Evolutionary conservation across 2,888 invertebrate genomes (phyloP).

Genomic region (Sinodicranocentrus sp.): DNA sequence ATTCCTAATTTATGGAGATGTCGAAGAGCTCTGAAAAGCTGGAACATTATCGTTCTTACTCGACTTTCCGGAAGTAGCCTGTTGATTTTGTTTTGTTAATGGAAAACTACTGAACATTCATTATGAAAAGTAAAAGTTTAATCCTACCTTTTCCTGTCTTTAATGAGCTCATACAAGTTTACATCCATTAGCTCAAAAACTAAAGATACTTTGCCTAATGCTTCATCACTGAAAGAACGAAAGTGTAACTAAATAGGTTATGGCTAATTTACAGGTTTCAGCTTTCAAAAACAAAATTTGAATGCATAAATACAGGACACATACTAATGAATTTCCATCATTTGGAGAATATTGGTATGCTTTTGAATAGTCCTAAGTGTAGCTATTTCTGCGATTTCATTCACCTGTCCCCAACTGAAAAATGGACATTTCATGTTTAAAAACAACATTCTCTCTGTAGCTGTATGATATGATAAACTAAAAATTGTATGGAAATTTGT

Average conservation of each 20-base stretch:
- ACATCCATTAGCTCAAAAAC: slow-evolving; percentile 86
- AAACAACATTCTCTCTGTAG: not conserved
- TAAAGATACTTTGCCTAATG: slow-evolving; percentile 82
- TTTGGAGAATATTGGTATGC: slow-evolving; percentile 83
- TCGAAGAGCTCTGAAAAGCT: slow-evolving; percentile 82
- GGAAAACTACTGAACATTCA: too few relatives aligned
- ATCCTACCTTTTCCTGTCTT: slow-evolving; percentile 80
- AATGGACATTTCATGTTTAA: not conserved
- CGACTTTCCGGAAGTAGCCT: slow-evolving; percentile 80
- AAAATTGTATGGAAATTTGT: slow-evolving; percentile 72
- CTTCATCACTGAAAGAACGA: slow-evolving; percentile 80
- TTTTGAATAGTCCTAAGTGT: slow-evolving; percentile 82
- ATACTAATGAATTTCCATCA: slow-evolving; percentile 84
- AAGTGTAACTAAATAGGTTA: slow-evolving; percentile 20
- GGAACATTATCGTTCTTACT: slow-evolving; percentile 82
- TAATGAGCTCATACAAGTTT: slow-evolving; percentile 84
- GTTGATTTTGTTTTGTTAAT: too few relatives aligned
- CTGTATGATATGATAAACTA: too few relatives aligned
- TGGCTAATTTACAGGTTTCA: too few relatives aligned
- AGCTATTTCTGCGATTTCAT: slow-evolving; percentile 82
- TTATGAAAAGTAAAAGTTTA: too few relatives aligned
- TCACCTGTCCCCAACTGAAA: slow-evolving; percentile 79
- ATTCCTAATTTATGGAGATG: slow-evolving; percentile 83
- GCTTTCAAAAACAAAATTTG: too few relatives aligned
- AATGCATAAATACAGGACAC: too few relatives aligned